Evolutionary conservation across 2,888 invertebrate species (phyloP).

Genomic region (Uloborus plumipes): DNA sequence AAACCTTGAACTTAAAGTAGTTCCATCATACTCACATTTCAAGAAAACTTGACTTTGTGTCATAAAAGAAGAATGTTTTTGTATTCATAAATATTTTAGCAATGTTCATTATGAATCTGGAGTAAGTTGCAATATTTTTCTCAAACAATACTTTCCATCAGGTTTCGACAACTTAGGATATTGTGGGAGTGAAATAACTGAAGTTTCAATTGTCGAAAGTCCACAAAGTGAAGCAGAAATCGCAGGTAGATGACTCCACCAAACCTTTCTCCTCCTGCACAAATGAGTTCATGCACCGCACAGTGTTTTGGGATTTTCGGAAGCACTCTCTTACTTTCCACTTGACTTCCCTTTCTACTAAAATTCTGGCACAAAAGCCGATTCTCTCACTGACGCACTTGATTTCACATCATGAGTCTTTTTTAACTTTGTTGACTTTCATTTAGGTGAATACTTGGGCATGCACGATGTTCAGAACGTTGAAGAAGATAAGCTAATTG

Average conservation of each 20-base stretch:
- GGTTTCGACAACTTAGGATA: constrained; percentile 81
- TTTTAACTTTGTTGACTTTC: background rate
- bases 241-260: constrained; percentile 65
- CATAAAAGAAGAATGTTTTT: too few species aligned
- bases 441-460: constrained; percentile 45
- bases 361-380: too few species aligned
- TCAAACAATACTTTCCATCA: constrained; percentile 8
- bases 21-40: background rate
- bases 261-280: too few species aligned
- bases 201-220: background rate
- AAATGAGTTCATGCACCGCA: too few species aligned
- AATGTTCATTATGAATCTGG: too few species aligned
- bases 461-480: constrained; percentile 20
- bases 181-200: constrained; percentile 79
- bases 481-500: constrained; percentile 28
- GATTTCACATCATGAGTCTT: background rate
- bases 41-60: too few species aligned
- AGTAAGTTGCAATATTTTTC: too few species aligned
- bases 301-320: too few species aligned
- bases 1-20: background rate
- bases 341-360: background rate
- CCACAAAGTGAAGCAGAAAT: too few species aligned
- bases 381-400: too few species aligned
- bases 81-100: too few species aligned
- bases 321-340: background rate